Evolutionary conservation across 2,113 vertebrate species (phyloP), one percentile per base, ranked within the genome.

Genomic region (Lasiurus cinereus): DNA sequence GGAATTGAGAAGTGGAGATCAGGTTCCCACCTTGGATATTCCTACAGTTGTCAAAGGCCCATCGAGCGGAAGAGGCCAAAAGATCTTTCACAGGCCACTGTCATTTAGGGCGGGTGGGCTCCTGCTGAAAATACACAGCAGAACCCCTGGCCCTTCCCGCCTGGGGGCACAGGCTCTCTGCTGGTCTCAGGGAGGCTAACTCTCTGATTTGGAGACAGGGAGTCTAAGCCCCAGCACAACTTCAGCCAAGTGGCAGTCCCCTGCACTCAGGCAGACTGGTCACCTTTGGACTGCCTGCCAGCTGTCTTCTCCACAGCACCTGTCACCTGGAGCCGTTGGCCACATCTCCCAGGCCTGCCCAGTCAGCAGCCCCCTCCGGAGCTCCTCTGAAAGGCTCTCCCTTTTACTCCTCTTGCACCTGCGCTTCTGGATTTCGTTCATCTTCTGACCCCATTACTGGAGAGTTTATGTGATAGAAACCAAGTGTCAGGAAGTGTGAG

Each of bases 251-350:
- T 59, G 43, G 69, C 62, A 5, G 16, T 67, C 69, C 87, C 82
- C 88, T 29, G 12, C 16, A 72, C 73, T 70, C 82, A 56, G 83
- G 70, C 70, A 64, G 74, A 46, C 59, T 87, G 94, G 59, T 67
- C 54, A 36, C 79, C 94, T 69, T 66, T 24, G 76, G 73, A 66
- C 8, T 3, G 72, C 73, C 62, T 4, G 72, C 73, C 62, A 66
- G 70, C 82, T 64, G 21, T 39, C 66, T 56, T 77, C 33, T 69
- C 48, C 13, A 4, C 5, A 10, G 83, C 46, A 12, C 50, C 64
- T 66, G 67, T 67, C 66, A 70, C 52, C 74, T 54, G 48, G 39
- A 77, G 86, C 70, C 24, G 8, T 39, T 54, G 77, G 27, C 7
- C 69, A 14, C n/a, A 0, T 19, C 24, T 72, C 64, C 67, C 62